Evolutionary conservation across 2,888 invertebrate genomes (phyloP), one percentile per base, ranked within the genome.

Genomic region (Sminthurinus aureus): DNA sequence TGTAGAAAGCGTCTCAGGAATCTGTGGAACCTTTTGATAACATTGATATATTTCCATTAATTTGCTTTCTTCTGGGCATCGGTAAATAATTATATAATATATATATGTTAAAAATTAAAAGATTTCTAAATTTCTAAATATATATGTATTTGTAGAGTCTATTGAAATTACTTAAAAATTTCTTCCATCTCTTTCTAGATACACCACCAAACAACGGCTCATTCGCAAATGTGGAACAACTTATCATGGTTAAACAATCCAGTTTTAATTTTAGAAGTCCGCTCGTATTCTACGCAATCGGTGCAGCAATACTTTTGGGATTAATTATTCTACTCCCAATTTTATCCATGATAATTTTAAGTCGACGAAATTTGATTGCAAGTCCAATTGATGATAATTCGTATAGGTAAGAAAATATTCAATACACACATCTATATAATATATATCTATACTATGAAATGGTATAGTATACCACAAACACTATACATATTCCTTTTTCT

Each of bases 31-130:
- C 93, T 0, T 93, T 94, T 86, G 90, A 92, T 82, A 93, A 92
- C 77, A 92, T 94, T 20, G 94, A 95, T 90, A 90, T 95, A 74
- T 94, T 93, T 89, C 92, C 93, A 58, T 90, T 95, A 24, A 92
- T 94, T 88, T 93, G 93, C 88, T 90, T 92, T 85, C 91, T 94
- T 74, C 90, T 94, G 8, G 91, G n/a, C 20, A 67, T 67, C n/a
- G 11, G 67, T 67, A n/a, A 67, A n/a, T n/a, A n/a, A n/a, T n/a
- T 67, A 67, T 12, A 67, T 20, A 20, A 67, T 20, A 38, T 38
- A 67, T 1, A 67, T 3, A 15, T 67, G 22, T n/a, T 38, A 38
- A 1, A 38, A 38, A 38, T 38, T 38, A 4, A 38, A 38, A 38
- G 1, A 38, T 38, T 38, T 6, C 1, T 38, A 38, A 38, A 38